Base-by-base conservation (phyloP, 2,888 invertebrate species). In the Ormyrus thymus region DNA sequence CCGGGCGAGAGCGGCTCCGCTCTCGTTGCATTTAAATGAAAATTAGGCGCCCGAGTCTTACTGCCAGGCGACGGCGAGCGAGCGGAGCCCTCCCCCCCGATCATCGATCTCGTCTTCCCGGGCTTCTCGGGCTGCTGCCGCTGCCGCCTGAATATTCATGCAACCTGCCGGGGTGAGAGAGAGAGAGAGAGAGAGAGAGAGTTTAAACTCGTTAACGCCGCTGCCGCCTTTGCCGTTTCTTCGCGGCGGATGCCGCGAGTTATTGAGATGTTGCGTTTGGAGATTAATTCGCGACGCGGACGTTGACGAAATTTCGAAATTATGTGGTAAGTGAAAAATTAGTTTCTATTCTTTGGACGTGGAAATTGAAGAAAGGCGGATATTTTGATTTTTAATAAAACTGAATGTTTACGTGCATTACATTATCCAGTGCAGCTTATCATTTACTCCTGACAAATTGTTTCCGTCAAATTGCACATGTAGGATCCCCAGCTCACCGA, bases 21-120 rank as follows among this genome's bases (percentile, higher is more conserved):
- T 45, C 55, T 59, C 45, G 62, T 61, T 78, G 76, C 79, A 82
- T 82, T 79, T 82, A 82, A 82, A 81, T 82, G 76, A 79, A 80
- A 81, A 81, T 81, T 81, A 81, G 50, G 56, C 48, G 43, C 55
- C 13, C 46, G 58, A 29, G 29, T 74, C 62, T 56, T 59, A 29
- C 15, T 51, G 6, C 29, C 2, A 11, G 55, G 2, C 8, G 11
- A 7, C 50, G 15, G 13, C 15, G 5, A 9, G 15, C 59, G 10
- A 48, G 50, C 10, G 13, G 13, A 15, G 11, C 29, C 29, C n/a
- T 4, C 29, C 29, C 4, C 29, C 43, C 9, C 53, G 56, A 72
- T 69, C 74, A 72, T 72, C 56, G 66, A 72, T 69, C 58, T 50
- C 56, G 45, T 29, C 11, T 64, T 76, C 64, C 43, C 70, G 51